These are phyloP conservation scores for Arothron firmamentum DNA, from an alignment of 2,113 vertebrate genomes.

Conservation along the genomic window DNA sequence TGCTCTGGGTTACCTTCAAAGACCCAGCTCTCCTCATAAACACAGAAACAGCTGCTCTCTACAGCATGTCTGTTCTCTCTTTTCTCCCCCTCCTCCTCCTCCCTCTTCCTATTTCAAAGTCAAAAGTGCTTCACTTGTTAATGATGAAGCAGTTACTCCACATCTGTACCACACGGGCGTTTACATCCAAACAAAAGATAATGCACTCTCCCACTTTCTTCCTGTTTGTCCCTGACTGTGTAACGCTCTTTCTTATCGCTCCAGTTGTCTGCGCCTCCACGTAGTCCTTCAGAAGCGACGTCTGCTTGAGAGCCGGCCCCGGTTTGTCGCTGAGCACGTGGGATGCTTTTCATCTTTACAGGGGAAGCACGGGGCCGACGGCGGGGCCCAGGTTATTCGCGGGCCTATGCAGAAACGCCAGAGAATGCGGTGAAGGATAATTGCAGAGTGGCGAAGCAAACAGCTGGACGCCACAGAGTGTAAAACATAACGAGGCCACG, in stretches of 20 bases:
- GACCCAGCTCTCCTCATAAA: constrained; percentile 68
- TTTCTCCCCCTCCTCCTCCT: constrained; percentile 36
- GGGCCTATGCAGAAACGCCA: constrained; percentile 39
- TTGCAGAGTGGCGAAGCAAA: constrained; percentile 21
- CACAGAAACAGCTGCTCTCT: constrained; percentile 75
- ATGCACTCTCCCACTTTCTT: constrained; percentile 59
- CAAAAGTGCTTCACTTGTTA: constrained; percentile 73
- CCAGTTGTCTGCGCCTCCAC: constrained; percentile 39
- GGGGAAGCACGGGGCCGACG: constrained; percentile 29
- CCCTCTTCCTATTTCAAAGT: constrained; percentile 68
- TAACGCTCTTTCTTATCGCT: constrained; percentile 55
- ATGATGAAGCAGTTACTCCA: constrained; percentile 65
- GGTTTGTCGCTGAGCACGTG: constrained; percentile 45
- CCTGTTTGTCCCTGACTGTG: constrained; percentile 55
- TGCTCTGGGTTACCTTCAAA: constrained; percentile 76
- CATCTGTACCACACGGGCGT: constrained; percentile 68
- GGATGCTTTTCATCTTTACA: constrained; percentile 57
- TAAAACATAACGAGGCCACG: constrained; percentile 45
- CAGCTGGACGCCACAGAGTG: constrained; percentile 39
- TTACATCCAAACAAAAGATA: constrained; percentile 76
- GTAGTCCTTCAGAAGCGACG: constrained; percentile 59
- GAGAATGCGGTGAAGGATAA: constrained; percentile 35
- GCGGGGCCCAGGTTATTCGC: constrained; percentile 41
- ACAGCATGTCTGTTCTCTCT: constrained; percentile 68
- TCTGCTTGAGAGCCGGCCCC: constrained; percentile 48